Evolutionary conservation across 1,140 invertebrate species (phyloP), one percentile per base, ranked within the genome.

Genomic region (Atta colombica): DNA sequence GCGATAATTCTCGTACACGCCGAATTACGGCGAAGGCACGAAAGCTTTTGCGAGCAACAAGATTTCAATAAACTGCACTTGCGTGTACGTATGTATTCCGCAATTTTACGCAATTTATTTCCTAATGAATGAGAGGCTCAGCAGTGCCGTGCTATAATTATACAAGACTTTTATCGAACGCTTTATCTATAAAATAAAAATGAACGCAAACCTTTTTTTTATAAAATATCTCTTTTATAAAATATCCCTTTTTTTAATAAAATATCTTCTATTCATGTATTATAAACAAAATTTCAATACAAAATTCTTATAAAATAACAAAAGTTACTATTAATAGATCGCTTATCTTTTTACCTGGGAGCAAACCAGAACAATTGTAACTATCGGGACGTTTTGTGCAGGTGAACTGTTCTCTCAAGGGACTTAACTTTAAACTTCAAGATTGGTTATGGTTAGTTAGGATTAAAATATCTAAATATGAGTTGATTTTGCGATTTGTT

Each of bases 101-200:
- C 65, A 39, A 71, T 81, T 81, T 72, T 71, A 71, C 21, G 51
- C 78, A 35, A 58, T 81, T 81, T 60, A 71, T 58, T 72, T 58
- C 1, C 12, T 82, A 60, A 66, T 39, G 31, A 81, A 71, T 28
- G 51, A 60, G 10, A 21, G 12, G 25, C 35, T 60, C n/a, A 16
- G 4, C 21, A 65, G 18, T 49, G 18, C 21, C 55, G 55, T 28
- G 35, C 25, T 35, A n/a, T 51, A 77, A 77, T 77, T 61, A 58
- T 7, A 39, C 21, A 3, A 61, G 16, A n/a, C 14, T 45, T 77
- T n/a, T 65, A 28, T 49, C 31, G 5, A 18, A 45, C 35, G 7
- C 21, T 31, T 77, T 65, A 31, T 65, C 58, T 51, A 31, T 65
- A 14, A n/a, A 77, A n/a, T 28, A 63, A 14, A 63, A 77, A 72